These are phyloP conservation scores for Piezodorus guildinii DNA, from an alignment of 1,140 invertebrate genomes.

Conservation along the genomic window DNA sequence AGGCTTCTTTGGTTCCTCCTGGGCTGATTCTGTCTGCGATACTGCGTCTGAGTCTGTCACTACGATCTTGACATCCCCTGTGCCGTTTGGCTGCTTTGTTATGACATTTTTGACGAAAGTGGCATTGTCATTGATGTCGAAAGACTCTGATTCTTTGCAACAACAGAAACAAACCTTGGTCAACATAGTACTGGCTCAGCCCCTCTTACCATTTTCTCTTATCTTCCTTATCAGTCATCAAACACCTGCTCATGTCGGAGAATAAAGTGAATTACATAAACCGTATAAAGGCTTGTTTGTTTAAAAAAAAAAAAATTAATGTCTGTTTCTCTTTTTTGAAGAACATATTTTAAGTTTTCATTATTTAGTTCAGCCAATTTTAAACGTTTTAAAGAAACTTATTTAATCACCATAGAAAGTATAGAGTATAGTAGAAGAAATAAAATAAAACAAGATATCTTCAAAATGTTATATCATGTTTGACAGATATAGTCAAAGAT, in stretches of 20 bases:
- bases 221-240: slow-evolving; percentile 9
- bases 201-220: background rate
- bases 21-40: background rate
- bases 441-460: no score
- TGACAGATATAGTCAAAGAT: no score
- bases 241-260: background rate
- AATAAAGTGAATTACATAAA: slow-evolving; percentile 1
- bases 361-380: no score
- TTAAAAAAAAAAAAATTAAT: no score
- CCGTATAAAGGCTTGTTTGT: background rate
- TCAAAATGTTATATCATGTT: no score
- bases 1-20: background rate
- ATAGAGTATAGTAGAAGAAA: no score
- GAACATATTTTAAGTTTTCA: no score
- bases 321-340: no score
- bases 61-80: no score
- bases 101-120: background rate
- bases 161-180: background rate
- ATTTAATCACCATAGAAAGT: no score
- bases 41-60: background rate
- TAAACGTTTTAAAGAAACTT: no score
- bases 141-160: background rate
- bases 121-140: background rate
- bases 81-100: background rate
- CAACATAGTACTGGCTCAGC: slow-evolving; percentile 3